Base-by-base conservation (phyloP, 2,113 vertebrate genomes). In the Actenoides lindsayi region DNA sequence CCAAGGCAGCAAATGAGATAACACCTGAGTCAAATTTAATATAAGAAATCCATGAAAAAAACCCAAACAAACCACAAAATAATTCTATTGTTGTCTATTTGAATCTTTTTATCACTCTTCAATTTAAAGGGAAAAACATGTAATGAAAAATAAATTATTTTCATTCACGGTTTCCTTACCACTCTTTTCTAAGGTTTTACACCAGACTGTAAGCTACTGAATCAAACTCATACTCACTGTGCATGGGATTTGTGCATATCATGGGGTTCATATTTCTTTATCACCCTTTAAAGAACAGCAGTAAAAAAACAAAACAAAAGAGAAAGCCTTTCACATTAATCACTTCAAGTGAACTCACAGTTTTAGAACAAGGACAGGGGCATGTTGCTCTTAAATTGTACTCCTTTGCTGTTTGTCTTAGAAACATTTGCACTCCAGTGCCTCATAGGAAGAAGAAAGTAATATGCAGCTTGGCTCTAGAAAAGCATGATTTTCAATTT, bases 201-300 rank as follows among this genome's bases (percentile, higher is more conserved):
- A 84, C 64, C 24, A 39, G 62, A 62, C 39, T 75, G 73, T 74
- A 94, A 96, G 87, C 83, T 94, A 95, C 85, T 94, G 92, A 96
- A 94, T 94, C 86, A 96, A 92, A 81, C 68, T 81, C 2, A 0
- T 71, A 90, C 69, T 93, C 76, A 78, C 28, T 60, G 44, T 94
- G 76, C 77, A 84, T 89, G 69, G 83, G 89, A 94, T 96, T 94
- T 96, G 95, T 95, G 76, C 65, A 79, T 90, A 93, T 96, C 92
- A 93, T 93, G 94, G 92, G 92, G 80, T 97, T 92, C 94, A 96
- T 96, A 96, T 96, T 95, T 94, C 90, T 97, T 97, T 96, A 96
- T 88, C 94, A 89, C 90, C 68, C 76, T 96, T 93, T 97, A 94
- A 97, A 96, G 73, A 96, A 95, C 48, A 95, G 83, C 42, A 90